These are phyloP conservation scores for Cyclophora albipunctata DNA, from an alignment of 2,888 invertebrate species.

Conservation along the genomic window DNA sequence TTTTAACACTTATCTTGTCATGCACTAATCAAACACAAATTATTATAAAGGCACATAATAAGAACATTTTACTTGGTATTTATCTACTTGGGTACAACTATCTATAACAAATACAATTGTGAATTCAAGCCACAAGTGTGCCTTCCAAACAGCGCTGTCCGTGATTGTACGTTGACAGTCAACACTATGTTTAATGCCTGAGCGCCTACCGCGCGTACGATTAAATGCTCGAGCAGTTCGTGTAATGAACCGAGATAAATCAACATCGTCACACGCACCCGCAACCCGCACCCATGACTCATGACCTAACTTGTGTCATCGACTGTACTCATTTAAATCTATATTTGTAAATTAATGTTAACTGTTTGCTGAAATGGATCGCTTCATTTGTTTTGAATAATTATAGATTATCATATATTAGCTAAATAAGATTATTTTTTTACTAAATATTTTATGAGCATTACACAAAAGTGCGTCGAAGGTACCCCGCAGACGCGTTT, in stretches of 20 bases:
- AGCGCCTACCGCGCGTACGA: conserved; percentile 40
- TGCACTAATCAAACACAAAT: not conserved
- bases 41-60: too few relatives aligned
- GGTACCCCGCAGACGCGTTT: too few relatives aligned
- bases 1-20: not conserved
- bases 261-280: conserved; percentile 55
- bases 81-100: too few relatives aligned
- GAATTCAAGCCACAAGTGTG: too few relatives aligned
- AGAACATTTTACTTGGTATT: too few relatives aligned
- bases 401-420: too few relatives aligned
- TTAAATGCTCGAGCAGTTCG: conserved; percentile 49
- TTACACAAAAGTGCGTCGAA: too few relatives aligned
- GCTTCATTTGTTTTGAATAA: too few relatives aligned
- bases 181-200: conserved; percentile 32
- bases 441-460: too few relatives aligned
- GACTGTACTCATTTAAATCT: conserved; percentile 1
- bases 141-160: not conserved
- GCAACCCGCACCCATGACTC: conserved; percentile 40
- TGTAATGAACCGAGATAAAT: conserved; percentile 68
- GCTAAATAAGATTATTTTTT: too few relatives aligned
- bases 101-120: too few relatives aligned
- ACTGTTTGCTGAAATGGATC: not conserved
- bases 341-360: not conserved
- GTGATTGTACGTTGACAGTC: conserved; percentile 34
- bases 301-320: conserved; percentile 30